Percentiles rank a stretch among this genome's conserved stretches.
Conservation (phyloP, 2,888 invertebrate species). For the Drosophila neutralis region DNA sequence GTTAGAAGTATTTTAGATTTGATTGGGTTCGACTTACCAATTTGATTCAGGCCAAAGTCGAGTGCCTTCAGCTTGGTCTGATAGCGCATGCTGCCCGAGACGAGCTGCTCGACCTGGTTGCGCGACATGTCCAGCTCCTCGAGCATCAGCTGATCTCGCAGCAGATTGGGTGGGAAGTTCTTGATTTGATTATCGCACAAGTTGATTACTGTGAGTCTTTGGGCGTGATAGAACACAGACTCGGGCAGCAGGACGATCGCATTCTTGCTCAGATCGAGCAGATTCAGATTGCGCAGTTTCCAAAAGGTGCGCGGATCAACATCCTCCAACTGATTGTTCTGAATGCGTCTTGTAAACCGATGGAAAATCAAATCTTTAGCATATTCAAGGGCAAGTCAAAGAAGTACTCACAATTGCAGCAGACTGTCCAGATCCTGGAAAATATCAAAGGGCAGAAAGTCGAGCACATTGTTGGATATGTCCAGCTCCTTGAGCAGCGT, state of each 20-base stretch:
- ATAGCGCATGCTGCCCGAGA: conserved; percentile 85
- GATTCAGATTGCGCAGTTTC: conserved; percentile 86
- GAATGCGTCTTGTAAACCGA: conserved; percentile 85
- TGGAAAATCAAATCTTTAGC: too few species aligned
- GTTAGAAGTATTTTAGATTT: not conserved
- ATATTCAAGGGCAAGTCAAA: not conserved
- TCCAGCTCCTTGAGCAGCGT: conserved; percentile 87
- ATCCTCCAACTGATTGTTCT: conserved; percentile 87
- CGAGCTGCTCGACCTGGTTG: conserved; percentile 86
- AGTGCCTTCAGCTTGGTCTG: conserved; percentile 86
- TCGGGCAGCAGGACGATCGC: conserved; percentile 85
- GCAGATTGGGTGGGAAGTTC: conserved; percentile 85
- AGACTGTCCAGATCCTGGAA: conserved; percentile 87
- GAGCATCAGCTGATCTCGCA: conserved; percentile 86
- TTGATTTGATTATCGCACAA: conserved; percentile 85
- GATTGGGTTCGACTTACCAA: conserved; percentile 73
- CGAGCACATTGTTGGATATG: conserved; percentile 89
- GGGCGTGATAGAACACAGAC: conserved; percentile 86
- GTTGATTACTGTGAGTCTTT: conserved; percentile 83
- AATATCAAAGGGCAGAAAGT: conserved; percentile 87
- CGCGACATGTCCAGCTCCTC: conserved; percentile 89
- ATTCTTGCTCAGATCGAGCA: conserved; percentile 88
- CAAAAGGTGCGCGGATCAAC: conserved; percentile 85
- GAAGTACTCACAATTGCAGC: conserved; percentile 86
- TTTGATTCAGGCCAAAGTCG: conserved; percentile 88